Evolutionary conservation across 2,888 invertebrate species (phyloP).

Genomic region (Harpagoxenus sublaevis): DNA sequence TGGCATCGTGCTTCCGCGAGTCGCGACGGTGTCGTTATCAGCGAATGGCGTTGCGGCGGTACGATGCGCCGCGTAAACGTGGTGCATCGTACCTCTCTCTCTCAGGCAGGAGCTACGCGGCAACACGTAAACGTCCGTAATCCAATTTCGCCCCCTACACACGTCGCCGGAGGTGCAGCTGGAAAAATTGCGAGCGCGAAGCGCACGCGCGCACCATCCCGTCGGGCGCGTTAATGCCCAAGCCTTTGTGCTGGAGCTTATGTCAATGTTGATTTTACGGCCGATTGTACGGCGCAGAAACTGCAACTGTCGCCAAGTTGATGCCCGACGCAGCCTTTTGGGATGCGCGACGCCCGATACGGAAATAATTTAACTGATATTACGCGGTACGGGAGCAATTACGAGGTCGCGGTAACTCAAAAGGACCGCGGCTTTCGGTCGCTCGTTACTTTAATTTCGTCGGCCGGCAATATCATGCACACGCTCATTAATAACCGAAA

Average conservation of each 20-base stretch:
- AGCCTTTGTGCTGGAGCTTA: constrained; percentile 55
- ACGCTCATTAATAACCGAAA: constrained; percentile 44
- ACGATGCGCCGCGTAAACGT: constrained; percentile 3
- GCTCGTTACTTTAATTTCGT: constrained; percentile 36
- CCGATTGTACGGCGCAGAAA: constrained; percentile 37
- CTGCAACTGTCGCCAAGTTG: constrained; percentile 15
- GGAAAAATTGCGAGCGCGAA: constrained; percentile 42
- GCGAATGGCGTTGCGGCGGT: not conserved
- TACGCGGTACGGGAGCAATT: not conserved
- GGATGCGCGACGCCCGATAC: not conserved
- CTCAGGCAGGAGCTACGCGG: not conserved
- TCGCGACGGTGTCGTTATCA: constrained; percentile 30
- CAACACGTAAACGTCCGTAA: constrained; percentile 49
- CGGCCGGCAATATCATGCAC: constrained; percentile 12
- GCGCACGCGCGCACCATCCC: constrained; percentile 5
- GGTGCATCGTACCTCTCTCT: not conserved
- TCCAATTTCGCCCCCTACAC: constrained; percentile 44
- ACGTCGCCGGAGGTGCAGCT: constrained; percentile 35
- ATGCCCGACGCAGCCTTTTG: not conserved
- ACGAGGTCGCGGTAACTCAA: constrained; percentile 12
- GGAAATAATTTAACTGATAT: constrained; percentile 34
- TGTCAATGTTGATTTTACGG: constrained; percentile 66
- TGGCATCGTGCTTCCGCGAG: not conserved
- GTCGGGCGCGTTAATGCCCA: constrained; percentile 41
- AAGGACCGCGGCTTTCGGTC: not conserved